These are phyloP conservation scores for Tetragnatha versicolor DNA, from an alignment of 1,140 invertebrate genomes.

Conservation along the genomic window DNA sequence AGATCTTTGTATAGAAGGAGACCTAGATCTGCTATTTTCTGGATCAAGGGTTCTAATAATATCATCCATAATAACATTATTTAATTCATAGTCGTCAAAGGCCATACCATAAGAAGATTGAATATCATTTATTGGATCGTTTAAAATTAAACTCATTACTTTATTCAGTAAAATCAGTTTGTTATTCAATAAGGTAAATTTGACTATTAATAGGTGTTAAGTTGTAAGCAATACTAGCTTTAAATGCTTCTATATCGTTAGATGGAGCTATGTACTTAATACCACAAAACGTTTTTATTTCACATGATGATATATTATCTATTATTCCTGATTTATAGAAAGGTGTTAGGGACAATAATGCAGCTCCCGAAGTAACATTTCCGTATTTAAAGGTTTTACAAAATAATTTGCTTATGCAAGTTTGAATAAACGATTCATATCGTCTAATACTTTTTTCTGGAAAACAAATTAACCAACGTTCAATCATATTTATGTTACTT, in stretches of 20 bases:
- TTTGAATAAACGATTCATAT: background rate
- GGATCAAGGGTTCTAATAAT: no score
- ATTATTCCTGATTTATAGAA: conserved; percentile 11
- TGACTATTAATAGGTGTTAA: background rate
- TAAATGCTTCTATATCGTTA: background rate
- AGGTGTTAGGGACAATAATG: background rate
- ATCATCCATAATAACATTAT: no score
- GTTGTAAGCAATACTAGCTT: background rate
- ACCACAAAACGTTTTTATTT: background rate
- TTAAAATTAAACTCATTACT: no score
- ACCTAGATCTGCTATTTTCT: no score
- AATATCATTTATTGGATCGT: no score
- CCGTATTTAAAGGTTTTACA: conserved; percentile 8
- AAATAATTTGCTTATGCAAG: conserved; percentile 10
- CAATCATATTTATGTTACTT: background rate
- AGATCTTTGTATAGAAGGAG: no score
- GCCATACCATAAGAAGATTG: no score
- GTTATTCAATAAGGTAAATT: conserved; percentile 2
- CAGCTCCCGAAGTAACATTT: conserved; percentile 1
- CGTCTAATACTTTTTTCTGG: conserved; percentile 2
- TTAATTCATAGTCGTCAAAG: no score
- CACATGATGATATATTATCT: background rate
- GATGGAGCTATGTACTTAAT: conserved; percentile 1
- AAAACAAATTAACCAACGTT: conserved; percentile 19
- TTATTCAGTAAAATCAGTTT: no score